Conservation (phyloP, 2,113 vertebrate genomes). For the Datnioides undecimradiatus region DNA sequence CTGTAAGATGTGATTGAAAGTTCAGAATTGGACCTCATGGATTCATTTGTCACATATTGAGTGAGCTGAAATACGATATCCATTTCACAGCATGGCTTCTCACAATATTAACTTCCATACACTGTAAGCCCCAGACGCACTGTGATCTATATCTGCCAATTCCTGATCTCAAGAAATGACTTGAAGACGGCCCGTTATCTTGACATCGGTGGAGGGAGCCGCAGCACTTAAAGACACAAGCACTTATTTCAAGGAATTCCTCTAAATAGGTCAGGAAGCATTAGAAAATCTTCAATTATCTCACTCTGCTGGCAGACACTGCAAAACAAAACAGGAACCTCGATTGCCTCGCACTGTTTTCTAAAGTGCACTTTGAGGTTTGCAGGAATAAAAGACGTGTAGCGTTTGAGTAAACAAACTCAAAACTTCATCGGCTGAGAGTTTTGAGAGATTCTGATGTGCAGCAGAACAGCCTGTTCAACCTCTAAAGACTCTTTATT, state of each 20-base stretch:
- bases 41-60: neutral
- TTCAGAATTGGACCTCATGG: neutral
- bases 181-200: constrained; percentile 8
- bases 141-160: constrained; percentile 6
- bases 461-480: constrained; percentile 61
- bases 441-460: constrained; percentile 59
- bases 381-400: constrained; percentile 3
- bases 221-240: neutral
- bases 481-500: constrained; percentile 72
- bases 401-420: neutral
- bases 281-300: neutral
- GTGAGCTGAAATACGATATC: neutral
- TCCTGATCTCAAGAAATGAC: neutral
- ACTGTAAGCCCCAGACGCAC: neutral
- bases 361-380: neutral
- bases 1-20: neutral
- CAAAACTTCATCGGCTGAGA: constrained; percentile 24
- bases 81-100: neutral
- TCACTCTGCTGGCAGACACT: neutral
- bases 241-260: neutral
- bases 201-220: neutral
- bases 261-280: neutral
- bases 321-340: neutral
- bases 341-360: neutral
- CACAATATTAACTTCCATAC: neutral